Evolutionary conservation across 2,113 vertebrate species (phyloP).

Genomic region (Archocentrus centrarchus): DNA sequence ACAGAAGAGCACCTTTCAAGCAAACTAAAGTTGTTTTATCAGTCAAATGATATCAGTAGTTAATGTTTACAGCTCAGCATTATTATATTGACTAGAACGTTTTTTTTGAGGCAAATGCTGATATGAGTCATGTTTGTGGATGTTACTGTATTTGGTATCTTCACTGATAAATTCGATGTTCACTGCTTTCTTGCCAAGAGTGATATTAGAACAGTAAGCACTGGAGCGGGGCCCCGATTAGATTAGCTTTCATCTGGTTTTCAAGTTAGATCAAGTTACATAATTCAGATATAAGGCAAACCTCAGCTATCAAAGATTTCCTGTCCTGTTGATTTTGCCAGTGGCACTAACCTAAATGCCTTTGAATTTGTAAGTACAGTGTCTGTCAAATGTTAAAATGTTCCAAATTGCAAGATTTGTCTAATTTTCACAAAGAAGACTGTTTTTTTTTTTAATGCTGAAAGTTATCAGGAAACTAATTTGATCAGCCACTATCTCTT

Average conservation of each 20-base stretch:
- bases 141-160: background rate
- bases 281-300: background rate
- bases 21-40: background rate
- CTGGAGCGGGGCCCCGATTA: too few relatives aligned
- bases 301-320: background rate
- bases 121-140: background rate
- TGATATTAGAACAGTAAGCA: background rate
- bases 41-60: background rate
- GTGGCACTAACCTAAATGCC: background rate
- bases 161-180: background rate
- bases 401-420: background rate
- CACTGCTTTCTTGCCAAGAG: background rate
- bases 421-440: background rate
- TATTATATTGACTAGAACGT: too few relatives aligned
- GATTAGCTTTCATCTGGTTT: background rate
- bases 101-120: too few relatives aligned
- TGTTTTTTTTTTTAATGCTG: background rate
- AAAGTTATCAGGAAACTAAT: background rate
- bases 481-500: too few relatives aligned
- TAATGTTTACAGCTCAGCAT: background rate
- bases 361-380: background rate
- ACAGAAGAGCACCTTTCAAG: background rate
- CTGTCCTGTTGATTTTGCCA: background rate
- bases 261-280: background rate
- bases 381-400: background rate